A percentile compares a stretch with the other conserved stretches of the same genome.
Evolutionary conservation across 2,888 invertebrate genomes (phyloP).

Genomic region (Stenichneumon culpator): DNA sequence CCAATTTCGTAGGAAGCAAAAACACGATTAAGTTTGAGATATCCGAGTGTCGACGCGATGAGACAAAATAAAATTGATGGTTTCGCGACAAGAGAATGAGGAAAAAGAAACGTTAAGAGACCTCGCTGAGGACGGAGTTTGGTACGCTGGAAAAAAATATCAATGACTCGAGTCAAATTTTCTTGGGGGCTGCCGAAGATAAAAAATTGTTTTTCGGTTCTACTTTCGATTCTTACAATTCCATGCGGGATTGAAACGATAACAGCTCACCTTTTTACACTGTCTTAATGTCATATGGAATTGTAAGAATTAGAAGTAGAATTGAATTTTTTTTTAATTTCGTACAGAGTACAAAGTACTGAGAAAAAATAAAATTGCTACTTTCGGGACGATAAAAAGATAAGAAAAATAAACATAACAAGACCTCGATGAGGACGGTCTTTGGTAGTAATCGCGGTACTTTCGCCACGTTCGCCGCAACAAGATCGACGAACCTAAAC

Average conservation of each 20-base stretch:
- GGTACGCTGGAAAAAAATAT: too few species aligned
- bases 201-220: too few species aligned
- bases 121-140: neutral
- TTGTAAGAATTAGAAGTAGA: too few species aligned
- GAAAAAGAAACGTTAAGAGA: neutral
- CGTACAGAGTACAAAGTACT: too few species aligned
- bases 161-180: too few species aligned
- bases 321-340: too few species aligned
- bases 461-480: conserved; percentile 40
- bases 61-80: conserved; percentile 47
- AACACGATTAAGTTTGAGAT: conserved; percentile 83
- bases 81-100: neutral
- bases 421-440: conserved; percentile 3
- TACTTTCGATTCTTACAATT: too few species aligned
- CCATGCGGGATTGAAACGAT: too few species aligned
- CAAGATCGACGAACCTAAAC: neutral
- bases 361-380: too few species aligned
- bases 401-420: neutral
- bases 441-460: neutral
- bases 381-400: too few species aligned
- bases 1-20: conserved; percentile 83
- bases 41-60: conserved; percentile 67
- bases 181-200: too few species aligned
- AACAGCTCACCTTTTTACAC: neutral
- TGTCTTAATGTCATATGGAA: neutral